Evolutionary conservation across 2,888 invertebrate species (phyloP).

Genomic region (Romanomermis culicivorax): DNA sequence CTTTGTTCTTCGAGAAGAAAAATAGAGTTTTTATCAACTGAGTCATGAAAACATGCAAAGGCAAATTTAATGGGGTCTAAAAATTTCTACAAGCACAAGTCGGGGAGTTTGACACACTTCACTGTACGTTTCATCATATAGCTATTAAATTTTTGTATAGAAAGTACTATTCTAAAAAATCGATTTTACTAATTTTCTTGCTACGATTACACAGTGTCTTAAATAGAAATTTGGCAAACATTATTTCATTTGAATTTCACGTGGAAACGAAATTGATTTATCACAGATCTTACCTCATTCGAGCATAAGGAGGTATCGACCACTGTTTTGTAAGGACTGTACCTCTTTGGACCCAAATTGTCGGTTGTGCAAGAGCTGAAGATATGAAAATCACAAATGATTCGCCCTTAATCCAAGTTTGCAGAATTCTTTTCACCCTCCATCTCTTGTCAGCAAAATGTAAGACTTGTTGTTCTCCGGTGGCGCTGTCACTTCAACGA

Average conservation of each 20-base stretch:
- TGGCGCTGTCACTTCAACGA: neutral
- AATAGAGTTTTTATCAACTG: too few species aligned
- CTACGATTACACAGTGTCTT: too few species aligned
- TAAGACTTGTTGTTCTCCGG: neutral
- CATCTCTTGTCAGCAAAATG: neutral
- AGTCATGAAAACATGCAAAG: too few species aligned
- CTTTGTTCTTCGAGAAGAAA: too few species aligned
- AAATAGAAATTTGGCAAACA: neutral
- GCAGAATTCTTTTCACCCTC: neutral
- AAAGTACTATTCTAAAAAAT: too few species aligned
- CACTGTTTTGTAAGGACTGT: constrained; percentile 5
- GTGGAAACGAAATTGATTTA: neutral
- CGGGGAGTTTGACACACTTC: too few species aligned
- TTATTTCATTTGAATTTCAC: neutral
- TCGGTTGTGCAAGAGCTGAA: constrained; percentile 6
- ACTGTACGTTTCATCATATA: too few species aligned
- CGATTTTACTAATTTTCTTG: too few species aligned
- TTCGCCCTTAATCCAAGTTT: too few species aligned
- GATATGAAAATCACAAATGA: constrained; percentile 1
- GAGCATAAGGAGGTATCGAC: constrained; percentile 7
- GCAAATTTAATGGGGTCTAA: too few species aligned
- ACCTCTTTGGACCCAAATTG: constrained; percentile 4
- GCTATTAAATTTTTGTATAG: too few species aligned
- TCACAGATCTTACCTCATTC: neutral
- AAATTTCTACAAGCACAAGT: too few species aligned